Evolutionary conservation across 1,140 invertebrate species (phyloP).

Genomic region (Diachasmimorpha longicaudata): DNA sequence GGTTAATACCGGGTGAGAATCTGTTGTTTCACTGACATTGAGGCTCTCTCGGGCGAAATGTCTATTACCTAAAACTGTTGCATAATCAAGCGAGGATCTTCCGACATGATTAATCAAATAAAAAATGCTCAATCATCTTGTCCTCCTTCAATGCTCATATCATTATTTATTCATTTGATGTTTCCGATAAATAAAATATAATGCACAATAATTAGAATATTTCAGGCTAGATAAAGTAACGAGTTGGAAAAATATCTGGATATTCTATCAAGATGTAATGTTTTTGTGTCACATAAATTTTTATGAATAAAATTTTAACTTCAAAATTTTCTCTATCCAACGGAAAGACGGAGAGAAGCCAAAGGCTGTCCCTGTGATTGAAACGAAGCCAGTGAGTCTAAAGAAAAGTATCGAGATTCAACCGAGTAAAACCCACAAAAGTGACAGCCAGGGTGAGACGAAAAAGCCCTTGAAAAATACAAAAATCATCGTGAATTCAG

Average conservation of each 20-base stretch:
- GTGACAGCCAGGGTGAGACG: slow-evolving; percentile 38
- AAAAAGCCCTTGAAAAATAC: slow-evolving; percentile 50
- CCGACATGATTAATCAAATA: neutral
- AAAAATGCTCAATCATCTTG: neutral
- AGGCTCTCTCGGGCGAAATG: neutral
- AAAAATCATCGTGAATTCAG: slow-evolving; percentile 54
- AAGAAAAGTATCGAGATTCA: slow-evolving; percentile 54
- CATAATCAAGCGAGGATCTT: neutral
- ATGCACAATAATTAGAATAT: too few species aligned
- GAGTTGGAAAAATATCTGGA: too few species aligned
- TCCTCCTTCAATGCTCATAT: too few species aligned
- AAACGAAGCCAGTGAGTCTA: slow-evolving; percentile 51
- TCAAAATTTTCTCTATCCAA: too few species aligned
- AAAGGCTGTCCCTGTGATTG: slow-evolving; percentile 40
- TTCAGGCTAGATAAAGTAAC: too few species aligned
- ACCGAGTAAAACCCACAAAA: slow-evolving; percentile 55
- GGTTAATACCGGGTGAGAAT: neutral
- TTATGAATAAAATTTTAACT: too few species aligned
- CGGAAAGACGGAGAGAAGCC: slow-evolving; percentile 17
- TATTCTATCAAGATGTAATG: too few species aligned
- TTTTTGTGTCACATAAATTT: too few species aligned
- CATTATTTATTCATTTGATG: too few species aligned
- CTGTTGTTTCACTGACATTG: neutral
- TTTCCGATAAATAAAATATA: too few species aligned
- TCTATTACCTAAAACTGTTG: neutral